phyloP scores from a whole-genome alignment of 1,140 invertebrate species.

The Drosophila aff. region DNA sequence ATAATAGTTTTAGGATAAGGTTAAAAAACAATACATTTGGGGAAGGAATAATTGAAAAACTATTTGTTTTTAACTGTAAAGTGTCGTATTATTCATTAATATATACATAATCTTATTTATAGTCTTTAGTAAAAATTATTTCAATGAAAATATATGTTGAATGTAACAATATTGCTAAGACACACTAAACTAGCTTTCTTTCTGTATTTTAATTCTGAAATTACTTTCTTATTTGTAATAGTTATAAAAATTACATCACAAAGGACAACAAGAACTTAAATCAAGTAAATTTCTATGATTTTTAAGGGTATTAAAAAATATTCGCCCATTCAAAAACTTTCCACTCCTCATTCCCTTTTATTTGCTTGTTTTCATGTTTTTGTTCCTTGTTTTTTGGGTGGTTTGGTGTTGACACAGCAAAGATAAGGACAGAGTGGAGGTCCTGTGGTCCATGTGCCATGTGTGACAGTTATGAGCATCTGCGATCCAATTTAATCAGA shows the following conservation, averaged over 20 bases:
- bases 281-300: not conserved
- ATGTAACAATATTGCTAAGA: no score
- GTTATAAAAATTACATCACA: no score
- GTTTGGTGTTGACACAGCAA: slow-evolving; percentile 55
- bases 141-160: not conserved
- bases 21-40: not conserved
- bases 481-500: slow-evolving; percentile 75
- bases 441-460: slow-evolving; percentile 37
- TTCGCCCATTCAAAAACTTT: not conserved
- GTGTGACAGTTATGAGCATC: slow-evolving; percentile 78
- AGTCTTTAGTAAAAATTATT: not conserved
- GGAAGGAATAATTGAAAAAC: not conserved
- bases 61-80: not conserved
- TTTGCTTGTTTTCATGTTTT: slow-evolving; percentile 45
- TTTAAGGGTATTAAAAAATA: slow-evolving; percentile 27
- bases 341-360: slow-evolving; percentile 10
- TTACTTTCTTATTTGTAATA: no score
- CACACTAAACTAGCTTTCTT: no score
- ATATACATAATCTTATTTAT: not conserved
- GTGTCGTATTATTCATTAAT: not conserved
- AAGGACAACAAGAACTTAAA: no score
- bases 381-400: slow-evolving; percentile 59
- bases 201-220: no score
- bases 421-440: slow-evolving; percentile 15
- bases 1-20: slow-evolving; percentile 2